Evolutionary conservation across 2,113 vertebrate species (phyloP).

Genomic region (Sebastes fasciatus): DNA sequence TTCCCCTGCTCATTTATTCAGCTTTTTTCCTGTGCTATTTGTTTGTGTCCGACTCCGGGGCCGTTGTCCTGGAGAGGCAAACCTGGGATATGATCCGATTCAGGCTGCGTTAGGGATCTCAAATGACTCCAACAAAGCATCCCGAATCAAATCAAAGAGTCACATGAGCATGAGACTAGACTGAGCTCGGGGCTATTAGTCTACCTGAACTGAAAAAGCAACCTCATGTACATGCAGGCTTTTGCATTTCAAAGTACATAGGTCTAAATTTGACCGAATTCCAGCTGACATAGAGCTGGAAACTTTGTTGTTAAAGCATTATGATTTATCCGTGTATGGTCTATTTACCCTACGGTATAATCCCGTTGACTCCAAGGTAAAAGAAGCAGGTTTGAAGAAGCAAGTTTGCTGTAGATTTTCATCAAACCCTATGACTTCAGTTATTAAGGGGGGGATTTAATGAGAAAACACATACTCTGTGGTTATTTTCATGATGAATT

Average conservation of each 20-base stretch:
- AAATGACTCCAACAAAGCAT: slow-evolving; percentile 69
- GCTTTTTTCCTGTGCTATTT: slow-evolving; percentile 27
- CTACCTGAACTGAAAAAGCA: slow-evolving; percentile 62
- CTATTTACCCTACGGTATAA: neutral
- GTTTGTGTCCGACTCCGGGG: slow-evolving; percentile 46
- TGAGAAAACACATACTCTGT: neutral
- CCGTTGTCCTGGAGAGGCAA: slow-evolving; percentile 53
- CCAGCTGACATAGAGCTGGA: slow-evolving; percentile 4
- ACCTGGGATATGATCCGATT: slow-evolving; percentile 63
- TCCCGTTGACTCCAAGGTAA: neutral
- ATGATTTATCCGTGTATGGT: neutral
- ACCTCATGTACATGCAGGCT: slow-evolving; percentile 8
- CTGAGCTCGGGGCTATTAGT: slow-evolving; percentile 63
- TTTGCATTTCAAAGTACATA: slow-evolving; percentile 34
- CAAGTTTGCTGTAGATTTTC: neutral
- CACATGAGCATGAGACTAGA: slow-evolving; percentile 58
- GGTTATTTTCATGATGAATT: neutral
- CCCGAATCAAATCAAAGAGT: slow-evolving; percentile 76
- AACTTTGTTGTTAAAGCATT: neutral
- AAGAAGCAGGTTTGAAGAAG: neutral
- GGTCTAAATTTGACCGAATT: slow-evolving; percentile 22
- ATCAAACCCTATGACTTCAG: neutral
- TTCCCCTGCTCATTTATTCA: slow-evolving; percentile 13
- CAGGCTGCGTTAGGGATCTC: slow-evolving; percentile 67
- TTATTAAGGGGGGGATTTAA: neutral